These are phyloP conservation scores for Drosophila mercatorum DNA, from an alignment of 2,888 invertebrate species.

Conservation along the genomic window DNA sequence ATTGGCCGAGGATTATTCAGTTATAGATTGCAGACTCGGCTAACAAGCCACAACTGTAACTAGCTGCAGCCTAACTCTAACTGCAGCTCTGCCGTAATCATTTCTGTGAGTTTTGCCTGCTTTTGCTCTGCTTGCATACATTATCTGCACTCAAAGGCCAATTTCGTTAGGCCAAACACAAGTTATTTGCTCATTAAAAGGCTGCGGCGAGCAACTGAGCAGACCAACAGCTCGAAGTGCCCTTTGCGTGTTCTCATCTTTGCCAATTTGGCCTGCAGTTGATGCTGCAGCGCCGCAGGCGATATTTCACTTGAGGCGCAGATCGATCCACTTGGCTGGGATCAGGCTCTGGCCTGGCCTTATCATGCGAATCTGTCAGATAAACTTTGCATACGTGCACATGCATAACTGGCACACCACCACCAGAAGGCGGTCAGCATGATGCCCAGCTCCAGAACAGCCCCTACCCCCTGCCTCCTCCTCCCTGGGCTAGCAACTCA, in stretches of 20 bases:
- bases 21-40: background rate
- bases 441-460: too few relatives aligned
- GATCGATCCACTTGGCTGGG: constrained; percentile 61
- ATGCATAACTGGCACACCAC: constrained; percentile 59
- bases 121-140: constrained; percentile 51
- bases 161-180: constrained; percentile 54
- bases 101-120: background rate
- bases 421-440: constrained; percentile 51
- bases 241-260: constrained; percentile 56
- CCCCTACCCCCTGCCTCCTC: background rate
- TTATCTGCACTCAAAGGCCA: constrained; percentile 52
- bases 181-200: constrained; percentile 72
- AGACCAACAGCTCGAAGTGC: background rate
- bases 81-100: constrained; percentile 13
- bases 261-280: constrained; percentile 67
- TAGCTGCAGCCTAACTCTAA: constrained; percentile 33
- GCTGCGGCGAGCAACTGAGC: constrained; percentile 14
- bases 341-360: constrained; percentile 32
- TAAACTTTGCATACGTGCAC: constrained; percentile 73
- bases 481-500: constrained; percentile 32
- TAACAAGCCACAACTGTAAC: background rate
- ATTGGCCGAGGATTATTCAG: too few relatives aligned
- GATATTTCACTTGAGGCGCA: constrained; percentile 71
- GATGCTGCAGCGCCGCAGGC: constrained; percentile 50
- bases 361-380: constrained; percentile 79